Conservation (phyloP, 2,888 invertebrate genomes). For the Rotaria magnacalcarata region DNA sequence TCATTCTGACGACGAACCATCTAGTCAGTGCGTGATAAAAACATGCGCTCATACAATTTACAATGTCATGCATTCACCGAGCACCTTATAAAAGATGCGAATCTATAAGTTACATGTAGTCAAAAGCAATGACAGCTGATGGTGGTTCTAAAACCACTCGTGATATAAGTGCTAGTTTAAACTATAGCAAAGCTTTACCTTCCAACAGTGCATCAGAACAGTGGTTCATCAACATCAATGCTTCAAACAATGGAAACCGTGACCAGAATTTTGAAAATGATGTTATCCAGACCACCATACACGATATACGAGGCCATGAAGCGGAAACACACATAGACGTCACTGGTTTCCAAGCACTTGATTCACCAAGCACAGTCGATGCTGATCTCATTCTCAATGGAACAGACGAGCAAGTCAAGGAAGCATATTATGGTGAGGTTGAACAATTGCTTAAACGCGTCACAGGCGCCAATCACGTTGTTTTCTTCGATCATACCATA, state of each 20-base stretch:
- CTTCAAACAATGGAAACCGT: not conserved
- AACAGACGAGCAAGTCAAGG: not conserved
- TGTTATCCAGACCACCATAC: not conserved
- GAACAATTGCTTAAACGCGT: slow-evolving; percentile 13
- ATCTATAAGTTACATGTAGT: not conserved
- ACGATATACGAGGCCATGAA: not conserved
- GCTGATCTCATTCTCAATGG: slow-evolving; percentile 12
- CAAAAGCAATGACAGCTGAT: not conserved
- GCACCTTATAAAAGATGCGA: not conserved
- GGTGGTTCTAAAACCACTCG: no score
- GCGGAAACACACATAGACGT: slow-evolving; percentile 1
- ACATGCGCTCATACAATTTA: not conserved
- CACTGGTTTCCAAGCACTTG: not conserved
- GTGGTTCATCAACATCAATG: slow-evolving; percentile 2
- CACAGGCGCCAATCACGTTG: slow-evolving; percentile 24
- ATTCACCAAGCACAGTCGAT: slow-evolving; percentile 19
- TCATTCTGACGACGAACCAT: not conserved
- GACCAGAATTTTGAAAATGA: not conserved
- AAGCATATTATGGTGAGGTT: slow-evolving; percentile 24
- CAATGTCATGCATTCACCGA: not conserved
- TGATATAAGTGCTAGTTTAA: slow-evolving; percentile 14
- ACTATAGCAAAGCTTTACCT: not conserved
- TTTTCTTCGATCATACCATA: slow-evolving; percentile 11
- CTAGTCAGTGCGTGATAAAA: not conserved
- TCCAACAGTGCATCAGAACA: not conserved